Base-by-base conservation (phyloP, 1,140 invertebrate genomes). In the Calycopis cecrops region DNA sequence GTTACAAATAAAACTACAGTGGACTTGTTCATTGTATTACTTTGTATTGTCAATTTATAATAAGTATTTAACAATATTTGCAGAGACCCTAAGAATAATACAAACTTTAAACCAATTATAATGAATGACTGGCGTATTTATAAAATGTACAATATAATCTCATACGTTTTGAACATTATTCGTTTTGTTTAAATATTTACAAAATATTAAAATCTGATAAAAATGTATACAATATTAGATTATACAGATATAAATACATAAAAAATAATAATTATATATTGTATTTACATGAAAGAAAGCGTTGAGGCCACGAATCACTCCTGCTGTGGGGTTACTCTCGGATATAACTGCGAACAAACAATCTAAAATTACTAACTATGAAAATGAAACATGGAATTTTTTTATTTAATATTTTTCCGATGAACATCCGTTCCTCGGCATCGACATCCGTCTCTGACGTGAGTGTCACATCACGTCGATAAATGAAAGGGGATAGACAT, bases 71-170 rank as follows among this genome's bases (percentile, higher is more conserved):
- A 83, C 83, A 84, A 79, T 79, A 79, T 85, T 74, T 82, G 75
- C 79, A 81, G 71, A 77, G 62, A 69, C 64, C 62, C 77, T 82
- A 82, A 75, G 69, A 69, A 77, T 73, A 80, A 76, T 82, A 84
- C 76, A 84, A 81, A 81, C 65, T 68, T 77, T 72, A 80, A 28
- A 3, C 71, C 73, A 74, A 82, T 84, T 74, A 80, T 62, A 73
- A 77, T 69, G 71, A 28, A 78, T 85, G 80, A 86, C 83, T 84
- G 71, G 67, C 64, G 60, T 86, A 83, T 86, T 82, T 86, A 86
- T 86, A 86, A 83, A 86, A 85, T 85, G 76, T 85, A 85, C 80
- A 86, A 83, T 85, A 84, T 86, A 86, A 86, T 85, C 83, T 85
- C 83, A 80, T 82, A 80, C 71, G 74, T 85, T 84, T 83, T 76